Evolutionary conservation across 2,113 vertebrate species (phyloP).

Genomic region (cat (Felis catus)): F.catus_Fca126_mat1.0 CM031419.1:136185501-136186000

Average conservation of each 20-base stretch:
- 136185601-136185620: neutral
- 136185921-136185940: neutral
- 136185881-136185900: neutral
- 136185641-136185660: neutral
- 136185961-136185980: neutral
- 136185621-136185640: neutral
- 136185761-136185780: too few relatives aligned
- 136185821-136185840: too few relatives aligned
- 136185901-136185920: neutral
- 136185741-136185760: too few relatives aligned
- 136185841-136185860: too few relatives aligned
- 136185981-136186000: conserved; percentile 27
- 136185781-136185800: too few relatives aligned
- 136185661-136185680: neutral
- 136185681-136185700: too few relatives aligned
- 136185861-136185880: too few relatives aligned
- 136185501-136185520: neutral
- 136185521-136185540: neutral
- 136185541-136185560: neutral
- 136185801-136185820: too few relatives aligned
- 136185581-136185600: neutral
- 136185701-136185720: too few relatives aligned
- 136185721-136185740: too few relatives aligned
- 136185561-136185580: neutral
- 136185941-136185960: neutral